Percentiles rank a stretch among this genome's conserved stretches.
phyloP scores from a whole-genome alignment of 2,888 invertebrate species.

The Brachyptera putata region DNA sequence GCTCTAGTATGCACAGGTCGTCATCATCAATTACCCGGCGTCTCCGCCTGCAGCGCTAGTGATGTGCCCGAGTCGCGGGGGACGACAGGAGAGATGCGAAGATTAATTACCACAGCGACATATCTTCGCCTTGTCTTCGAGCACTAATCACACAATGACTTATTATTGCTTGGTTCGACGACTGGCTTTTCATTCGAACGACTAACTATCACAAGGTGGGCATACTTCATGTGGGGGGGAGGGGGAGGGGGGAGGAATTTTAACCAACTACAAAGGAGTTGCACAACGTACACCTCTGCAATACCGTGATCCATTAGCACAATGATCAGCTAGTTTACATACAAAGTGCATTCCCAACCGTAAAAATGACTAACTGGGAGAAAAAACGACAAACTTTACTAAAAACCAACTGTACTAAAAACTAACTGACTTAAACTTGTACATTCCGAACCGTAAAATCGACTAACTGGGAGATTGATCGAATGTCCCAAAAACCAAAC shows the following conservation, averaged over 20 bases:
- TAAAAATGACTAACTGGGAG: no score
- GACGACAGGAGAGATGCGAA: slow-evolving; percentile 35
- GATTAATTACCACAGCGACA: slow-evolving; percentile 45
- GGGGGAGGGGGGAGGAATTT: slow-evolving; percentile 28
- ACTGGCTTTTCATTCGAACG: neutral
- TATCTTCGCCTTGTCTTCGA: slow-evolving; percentile 39
- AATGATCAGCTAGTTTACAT: slow-evolving; percentile 13
- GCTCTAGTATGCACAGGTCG: slow-evolving; percentile 20
- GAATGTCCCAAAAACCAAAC: no score
- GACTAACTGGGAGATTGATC: no score
- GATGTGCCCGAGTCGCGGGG: slow-evolving; percentile 4
- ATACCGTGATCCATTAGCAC: neutral
- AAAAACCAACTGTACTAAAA: no score
- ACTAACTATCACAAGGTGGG: no score
- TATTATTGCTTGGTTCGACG: slow-evolving; percentile 27
- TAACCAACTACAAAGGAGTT: slow-evolving; percentile 27
- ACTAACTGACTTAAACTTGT: no score
- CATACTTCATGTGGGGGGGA: no score
- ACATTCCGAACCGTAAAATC: no score
- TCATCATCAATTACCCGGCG: slow-evolving; percentile 24
- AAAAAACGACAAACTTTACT: no score
- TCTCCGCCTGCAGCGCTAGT: slow-evolving; percentile 18
- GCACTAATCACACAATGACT: slow-evolving; percentile 33
- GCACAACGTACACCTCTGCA: slow-evolving; percentile 6
- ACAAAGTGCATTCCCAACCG: neutral